Base-by-base conservation (phyloP, 2,888 invertebrate genomes). In the Polydrusus cervinus region DNA sequence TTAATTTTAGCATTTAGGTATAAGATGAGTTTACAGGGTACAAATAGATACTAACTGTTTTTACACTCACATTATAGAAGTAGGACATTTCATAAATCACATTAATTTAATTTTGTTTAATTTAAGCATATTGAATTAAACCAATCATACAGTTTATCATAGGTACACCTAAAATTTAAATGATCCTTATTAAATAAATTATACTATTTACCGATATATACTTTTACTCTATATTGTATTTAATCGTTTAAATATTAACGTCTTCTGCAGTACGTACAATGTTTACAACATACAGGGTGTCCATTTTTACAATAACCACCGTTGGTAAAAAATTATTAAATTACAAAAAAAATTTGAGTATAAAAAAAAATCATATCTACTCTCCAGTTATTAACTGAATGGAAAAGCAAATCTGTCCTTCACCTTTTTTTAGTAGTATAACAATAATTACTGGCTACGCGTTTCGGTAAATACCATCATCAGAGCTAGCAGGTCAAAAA, bases 11-110 rank as follows among this genome's bases (percentile, higher is more conserved):
- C 62, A 75, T 73, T 70, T 79, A 78, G 74, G 69, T 71, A 40
- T 71, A 78, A 78, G 76, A 68, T 74, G 65, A 74, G 72, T 74
- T 68, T 74, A 80, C 80, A 79, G 80, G 80, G 80, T 80, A 80
- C 66, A 71, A 77, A 73, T 72, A 74, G 57, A 73, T 71, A 74
- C 70, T 74, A 64, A 74, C 20, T 14, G 25, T 69, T 62, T 49
- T 71, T 34, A 57, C 55, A 47, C 47, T 51, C 67, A 62, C 18
- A 8, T 40, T 51, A 9, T 70, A 62, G 60, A 9, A 30, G 18
- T 69, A 71, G 62, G 62, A 53, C 20, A 43, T 64, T 40, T 53
- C 53, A 40, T 47, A 34, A 34, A 14, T 55, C 55, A 60, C 38
- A 30, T 14, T 60, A 38, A 16, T 38, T 55, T 14, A 0, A 30